Base-by-base conservation (phyloP, 2,888 invertebrate species). In the Subacronicta megacephala region DNA sequence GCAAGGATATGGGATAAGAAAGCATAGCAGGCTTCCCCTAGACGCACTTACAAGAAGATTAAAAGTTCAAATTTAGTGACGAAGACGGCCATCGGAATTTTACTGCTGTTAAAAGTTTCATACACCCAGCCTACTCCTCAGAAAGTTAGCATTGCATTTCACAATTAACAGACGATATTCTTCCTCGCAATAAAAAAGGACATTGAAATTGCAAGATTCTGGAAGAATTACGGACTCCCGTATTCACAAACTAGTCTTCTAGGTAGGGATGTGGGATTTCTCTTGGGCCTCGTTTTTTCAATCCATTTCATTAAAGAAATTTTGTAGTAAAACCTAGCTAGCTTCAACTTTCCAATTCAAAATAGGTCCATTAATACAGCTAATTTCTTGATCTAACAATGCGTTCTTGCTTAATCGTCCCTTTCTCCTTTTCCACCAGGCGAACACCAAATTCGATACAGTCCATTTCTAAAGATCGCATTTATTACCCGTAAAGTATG, bases 401-500 rank as follows among this genome's bases (percentile, higher is more conserved):
- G 41, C 43, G 40, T 29, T 38, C 2, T 37, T 31, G 13, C 18
- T 47, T 72, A 72, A 72, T 61, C 36, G 41, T 55, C 73, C 73
- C 73, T 72, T 67, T 67, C 67, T 64, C 63, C 61, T 38, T 16
- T 55, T 38, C 41, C 26, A 47, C 15, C 37, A 18, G 44, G 35
- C 52, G 61, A 60, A 53, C 69, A 47, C 55, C 54, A 70, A 72
- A 80, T 85, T 84, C 71, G 82, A 67, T 72, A 51, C 82, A 83
- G 79, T 81, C 76, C 66, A 83, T 78, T 80, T 80, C 69, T 70
- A 69, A 71, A 72, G 72, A 76, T 61, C 59, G 69, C 65, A 74
- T 80, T 83, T 80, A 83, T 75, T 75, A 76, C 67, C 72, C 76
- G 77, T 80, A 78, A 80, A 78, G 67, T 63, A 69, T 74, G 66